phyloP scores from a whole-genome alignment of 2,797 vertebrate species.

The Enteromius treurensis region DNA sequence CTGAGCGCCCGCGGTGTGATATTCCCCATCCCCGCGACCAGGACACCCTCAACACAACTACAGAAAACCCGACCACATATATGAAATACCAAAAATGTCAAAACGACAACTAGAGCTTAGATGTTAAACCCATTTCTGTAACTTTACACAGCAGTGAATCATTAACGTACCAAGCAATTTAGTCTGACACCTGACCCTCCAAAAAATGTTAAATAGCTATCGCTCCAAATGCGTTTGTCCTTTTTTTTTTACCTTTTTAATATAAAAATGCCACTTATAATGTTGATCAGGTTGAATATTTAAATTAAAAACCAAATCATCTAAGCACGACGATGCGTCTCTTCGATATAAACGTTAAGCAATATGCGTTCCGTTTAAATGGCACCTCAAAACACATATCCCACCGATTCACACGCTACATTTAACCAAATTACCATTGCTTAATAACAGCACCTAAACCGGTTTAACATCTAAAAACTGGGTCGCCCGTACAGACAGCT shows the following conservation, averaged over 20 bases:
- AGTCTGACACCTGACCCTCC: constrained; percentile 30
- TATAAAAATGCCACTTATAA: neutral
- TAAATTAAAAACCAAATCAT: neutral
- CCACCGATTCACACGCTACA: neutral
- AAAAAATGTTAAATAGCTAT: neutral
- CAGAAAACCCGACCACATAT: neutral
- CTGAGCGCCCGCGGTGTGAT: constrained; percentile 74
- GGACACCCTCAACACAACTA: constrained; percentile 73
- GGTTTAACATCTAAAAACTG: neutral
- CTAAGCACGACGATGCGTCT: neutral
- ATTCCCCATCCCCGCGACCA: constrained; percentile 67
- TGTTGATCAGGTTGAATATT: neutral
- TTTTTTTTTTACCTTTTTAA: neutral
- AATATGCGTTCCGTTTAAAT: neutral
- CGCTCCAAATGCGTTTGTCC: neutral
- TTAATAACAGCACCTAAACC: neutral
- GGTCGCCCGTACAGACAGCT: neutral
- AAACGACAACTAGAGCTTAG: neutral
- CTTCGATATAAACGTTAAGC: neutral
- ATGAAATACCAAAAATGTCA: neutral
- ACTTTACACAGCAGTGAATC: neutral
- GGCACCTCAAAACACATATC: neutral
- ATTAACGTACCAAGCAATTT: neutral
- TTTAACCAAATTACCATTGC: neutral
- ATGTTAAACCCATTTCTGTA: neutral